phyloP scores from a whole-genome alignment of 2,888 invertebrate species.

The Rhagophthalmus giganteus region DNA sequence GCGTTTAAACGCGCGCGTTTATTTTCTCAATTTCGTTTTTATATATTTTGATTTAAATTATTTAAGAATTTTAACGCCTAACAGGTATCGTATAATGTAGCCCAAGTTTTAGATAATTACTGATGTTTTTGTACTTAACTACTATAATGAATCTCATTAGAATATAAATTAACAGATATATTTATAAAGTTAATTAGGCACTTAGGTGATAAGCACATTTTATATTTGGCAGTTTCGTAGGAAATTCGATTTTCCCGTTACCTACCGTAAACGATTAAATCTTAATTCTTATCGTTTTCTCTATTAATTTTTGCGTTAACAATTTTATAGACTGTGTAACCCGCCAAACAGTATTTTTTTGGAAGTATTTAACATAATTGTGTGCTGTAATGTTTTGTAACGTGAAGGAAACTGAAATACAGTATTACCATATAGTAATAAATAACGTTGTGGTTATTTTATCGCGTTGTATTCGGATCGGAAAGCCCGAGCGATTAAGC shows the following conservation, averaged over 20 bases:
- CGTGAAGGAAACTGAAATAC: neutral
- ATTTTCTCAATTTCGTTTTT: too few species aligned
- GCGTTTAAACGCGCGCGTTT: slow-evolving; percentile 41
- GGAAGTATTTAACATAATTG: neutral
- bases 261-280: neutral
- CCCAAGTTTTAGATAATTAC: neutral
- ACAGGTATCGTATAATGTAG: too few species aligned
- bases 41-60: too few species aligned
- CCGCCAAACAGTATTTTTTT: neutral
- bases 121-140: too few species aligned
- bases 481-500: neutral
- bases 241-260: neutral
- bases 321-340: too few species aligned
- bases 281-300: neutral
- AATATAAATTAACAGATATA: neutral
- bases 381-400: neutral
- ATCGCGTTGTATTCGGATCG: neutral
- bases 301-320: too few species aligned
- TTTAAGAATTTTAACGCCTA: too few species aligned
- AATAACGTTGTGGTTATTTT: too few species aligned
- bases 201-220: too few species aligned
- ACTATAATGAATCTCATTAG: slow-evolving; percentile 7
- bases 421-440: neutral
- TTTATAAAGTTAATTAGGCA: too few species aligned
- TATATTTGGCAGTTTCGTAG: slow-evolving; percentile 1